Evolutionary conservation across 92 coral and sea anemone genomes (phyloP).

Genomic region (Palythoa heliodiscus): DNA sequence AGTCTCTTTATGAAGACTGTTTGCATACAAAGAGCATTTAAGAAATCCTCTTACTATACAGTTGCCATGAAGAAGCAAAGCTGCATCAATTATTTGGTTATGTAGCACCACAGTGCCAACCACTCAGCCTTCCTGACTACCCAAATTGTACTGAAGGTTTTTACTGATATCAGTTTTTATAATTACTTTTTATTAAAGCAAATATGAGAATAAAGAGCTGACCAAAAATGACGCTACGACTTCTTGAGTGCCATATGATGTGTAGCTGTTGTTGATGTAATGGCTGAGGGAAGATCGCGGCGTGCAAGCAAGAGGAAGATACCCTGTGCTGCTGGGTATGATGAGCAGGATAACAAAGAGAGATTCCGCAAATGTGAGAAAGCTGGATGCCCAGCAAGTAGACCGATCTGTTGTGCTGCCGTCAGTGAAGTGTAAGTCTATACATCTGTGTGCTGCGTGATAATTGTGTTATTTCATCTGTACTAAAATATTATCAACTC

Average conservation of each 20-base stretch:
- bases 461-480: too few relatives aligned
- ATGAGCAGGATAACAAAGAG: conserved; percentile 16
- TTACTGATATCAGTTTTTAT: not conserved
- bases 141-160: too few relatives aligned
- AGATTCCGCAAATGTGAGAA: conserved; percentile 81
- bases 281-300: conserved; percentile 33
- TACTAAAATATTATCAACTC: too few relatives aligned
- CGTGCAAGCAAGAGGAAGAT: conserved; percentile 22
- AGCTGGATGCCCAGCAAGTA: conserved; percentile 88
- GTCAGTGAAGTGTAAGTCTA: conserved; percentile 78
- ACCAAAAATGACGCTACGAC: not conserved
- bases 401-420: conserved; percentile 89
- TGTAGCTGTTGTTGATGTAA: not conserved
- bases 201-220: not conserved
- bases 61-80: too few relatives aligned
- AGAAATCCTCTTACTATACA: too few relatives aligned
- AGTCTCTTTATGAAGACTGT: too few relatives aligned
- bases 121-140: too few relatives aligned
- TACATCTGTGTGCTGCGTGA: too few relatives aligned
- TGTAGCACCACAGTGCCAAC: too few relatives aligned
- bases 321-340: not conserved
- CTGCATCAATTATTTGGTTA: too few relatives aligned
- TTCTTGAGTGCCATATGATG: not conserved
- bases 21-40: too few relatives aligned
- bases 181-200: not conserved